Base-by-base conservation (phyloP, 2,113 vertebrate genomes). In the Scytalopus superciliaris region DNA sequence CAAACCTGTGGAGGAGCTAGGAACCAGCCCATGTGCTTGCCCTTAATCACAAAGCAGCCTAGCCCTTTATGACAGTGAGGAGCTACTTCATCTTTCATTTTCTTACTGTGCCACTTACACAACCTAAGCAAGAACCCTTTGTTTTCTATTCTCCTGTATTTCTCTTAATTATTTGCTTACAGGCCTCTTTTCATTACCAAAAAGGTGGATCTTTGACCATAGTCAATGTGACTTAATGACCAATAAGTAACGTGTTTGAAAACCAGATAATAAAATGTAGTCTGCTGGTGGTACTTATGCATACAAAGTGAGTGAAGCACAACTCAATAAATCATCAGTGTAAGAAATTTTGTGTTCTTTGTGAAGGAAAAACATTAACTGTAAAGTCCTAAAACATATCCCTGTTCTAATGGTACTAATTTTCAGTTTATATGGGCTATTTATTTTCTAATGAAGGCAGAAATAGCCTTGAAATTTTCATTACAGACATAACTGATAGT, bases 401-500 rank as follows among this genome's bases (percentile, higher is more conserved):
- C 72, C 53, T 75, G 7, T 87, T 91, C 39, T 79, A 19, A 14
- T 63, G 31, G n/a, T 68, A 31, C 21, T 76, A 2, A 12, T 80
- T 39, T 60, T 77, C 62, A 10, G 27, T 70, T 88, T 83, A 25
- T 33, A 3, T 35, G 21, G 12, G 7, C 6, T 72, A 5, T 67
- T 72, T 72, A 2, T 68, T 91, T 72, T 63, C 39, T 76, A 59
- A 19, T 4, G 2, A 28, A 4, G 16, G 37, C 23, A 45, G 6
- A 80, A 87, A 25, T 10, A 8, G 37, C 30, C 28, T 50, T 64
- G 33, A 77, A 74, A 52, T 60, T 27, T 16, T 7, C 16, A 15
- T 18, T 2, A 0, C 17, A 74, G 50, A 12, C 1, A 3, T 23
- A 42, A 22, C 8, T 40, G 30, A 35, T 44, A 39, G 39, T 2